These are phyloP conservation scores for Notiomystis cincta DNA, from an alignment of 2,113 vertebrate species.

Conservation along the genomic window DNA sequence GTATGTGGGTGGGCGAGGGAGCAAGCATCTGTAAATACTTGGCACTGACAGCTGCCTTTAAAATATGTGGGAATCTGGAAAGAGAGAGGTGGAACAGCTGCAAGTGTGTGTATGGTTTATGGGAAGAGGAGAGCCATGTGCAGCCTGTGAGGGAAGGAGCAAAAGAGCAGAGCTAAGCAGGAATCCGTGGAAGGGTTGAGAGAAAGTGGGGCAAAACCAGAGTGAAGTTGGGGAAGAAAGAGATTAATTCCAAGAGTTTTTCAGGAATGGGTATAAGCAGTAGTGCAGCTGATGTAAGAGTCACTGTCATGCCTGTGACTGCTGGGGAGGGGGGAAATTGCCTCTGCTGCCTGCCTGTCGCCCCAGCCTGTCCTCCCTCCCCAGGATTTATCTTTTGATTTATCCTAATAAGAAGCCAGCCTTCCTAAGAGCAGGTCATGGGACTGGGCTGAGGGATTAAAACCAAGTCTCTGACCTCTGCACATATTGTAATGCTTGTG, in stretches of 20 bases:
- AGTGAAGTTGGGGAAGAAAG: not conserved
- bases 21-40: slow-evolving; percentile 38
- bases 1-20: not conserved
- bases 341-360: not conserved
- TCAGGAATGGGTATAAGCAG: not conserved
- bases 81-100: not conserved
- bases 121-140: not conserved
- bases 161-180: not conserved
- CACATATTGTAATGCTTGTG: not conserved
- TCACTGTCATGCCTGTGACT: not conserved
- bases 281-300: not conserved
- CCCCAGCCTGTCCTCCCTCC: not conserved
- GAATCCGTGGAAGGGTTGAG: not conserved
- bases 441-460: not conserved
- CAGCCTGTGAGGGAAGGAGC: not conserved
- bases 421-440: not conserved
- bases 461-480: not conserved
- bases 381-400: not conserved
- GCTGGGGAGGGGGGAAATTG: not conserved
- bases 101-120: not conserved
- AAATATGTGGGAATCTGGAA: not conserved
- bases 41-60: not conserved
- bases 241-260: not conserved
- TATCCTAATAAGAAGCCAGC: not conserved
- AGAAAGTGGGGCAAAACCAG: not conserved